Conservation (phyloP, 2,888 invertebrate genomes). For the Mesorhabditis sp. region DNA sequence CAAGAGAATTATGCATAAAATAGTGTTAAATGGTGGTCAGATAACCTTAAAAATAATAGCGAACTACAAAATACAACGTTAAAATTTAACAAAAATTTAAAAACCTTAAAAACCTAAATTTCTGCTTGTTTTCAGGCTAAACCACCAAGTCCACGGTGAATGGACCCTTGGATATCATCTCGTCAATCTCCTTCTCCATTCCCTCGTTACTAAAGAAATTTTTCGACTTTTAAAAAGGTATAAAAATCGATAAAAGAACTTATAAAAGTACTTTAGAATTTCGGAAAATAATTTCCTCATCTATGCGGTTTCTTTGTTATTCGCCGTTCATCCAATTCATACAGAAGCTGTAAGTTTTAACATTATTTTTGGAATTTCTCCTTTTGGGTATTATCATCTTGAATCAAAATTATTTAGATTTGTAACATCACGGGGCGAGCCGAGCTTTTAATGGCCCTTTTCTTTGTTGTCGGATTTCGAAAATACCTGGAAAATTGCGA, state of each 20-base stretch:
- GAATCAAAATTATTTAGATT: conserved; percentile 63
- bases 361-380: conserved; percentile 2
- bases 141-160: conserved; percentile 66
- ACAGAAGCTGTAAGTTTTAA: conserved; percentile 73
- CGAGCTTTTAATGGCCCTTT: conserved; percentile 78
- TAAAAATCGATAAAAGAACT: too few species aligned
- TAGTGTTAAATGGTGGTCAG: too few species aligned
- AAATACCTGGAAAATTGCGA: not conserved
- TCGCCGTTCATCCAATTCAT: conserved; percentile 87
- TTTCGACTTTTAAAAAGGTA: too few species aligned
- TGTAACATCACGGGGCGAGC: conserved; percentile 87
- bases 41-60: too few species aligned
- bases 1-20: too few species aligned
- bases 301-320: conserved; percentile 75
- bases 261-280: not conserved
- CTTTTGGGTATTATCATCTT: too few species aligned
- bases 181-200: conserved; percentile 74
- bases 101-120: too few species aligned
- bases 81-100: too few species aligned
- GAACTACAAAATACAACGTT: too few species aligned
- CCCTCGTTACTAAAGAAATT: conserved; percentile 63
- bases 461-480: conserved; percentile 71
- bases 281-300: too few species aligned
- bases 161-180: conserved; percentile 68
- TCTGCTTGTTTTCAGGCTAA: conserved; percentile 61